Conservation (phyloP, 2,888 invertebrate species). For the Heliconius aoede region DNA sequence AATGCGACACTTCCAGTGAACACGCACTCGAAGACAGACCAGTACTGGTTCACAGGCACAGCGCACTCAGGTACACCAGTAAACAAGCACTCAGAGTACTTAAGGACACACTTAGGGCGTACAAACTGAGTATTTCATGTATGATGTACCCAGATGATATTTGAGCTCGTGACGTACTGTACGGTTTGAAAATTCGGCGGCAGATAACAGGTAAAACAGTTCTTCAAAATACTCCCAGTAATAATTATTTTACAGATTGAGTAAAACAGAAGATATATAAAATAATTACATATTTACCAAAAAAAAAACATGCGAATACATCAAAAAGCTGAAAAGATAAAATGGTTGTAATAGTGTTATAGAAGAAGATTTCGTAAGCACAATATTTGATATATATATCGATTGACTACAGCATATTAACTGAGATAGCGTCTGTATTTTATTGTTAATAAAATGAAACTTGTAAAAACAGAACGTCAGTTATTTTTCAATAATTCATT, state of each 20-base stretch:
- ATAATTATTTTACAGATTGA: not conserved
- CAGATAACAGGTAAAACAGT: too few species aligned
- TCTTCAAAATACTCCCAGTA: too few species aligned
- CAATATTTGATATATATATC: conserved; percentile 42
- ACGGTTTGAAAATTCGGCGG: too few species aligned
- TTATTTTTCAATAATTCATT: too few species aligned
- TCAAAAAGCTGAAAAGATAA: conserved; percentile 73
- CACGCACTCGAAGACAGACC: not conserved
- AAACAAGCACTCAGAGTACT: not conserved
- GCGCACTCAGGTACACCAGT: not conserved
- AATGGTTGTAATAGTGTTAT: conserved; percentile 68
- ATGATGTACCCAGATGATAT: too few species aligned
- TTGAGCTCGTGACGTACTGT: too few species aligned
- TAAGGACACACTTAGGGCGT: too few species aligned
- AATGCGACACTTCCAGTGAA: not conserved
- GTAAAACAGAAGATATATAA: too few species aligned
- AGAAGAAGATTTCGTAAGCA: conserved; percentile 21
- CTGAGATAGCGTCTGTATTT: not conserved
- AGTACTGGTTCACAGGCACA: not conserved
- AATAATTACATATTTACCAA: not conserved
- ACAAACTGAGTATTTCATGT: too few species aligned
- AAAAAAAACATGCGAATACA: conserved; percentile 58
- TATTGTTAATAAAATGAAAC: too few species aligned
- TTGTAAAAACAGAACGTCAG: too few species aligned
- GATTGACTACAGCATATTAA: conserved; percentile 44